Percentiles rank a stretch among this genome's conserved stretches.
These are phyloP conservation scores for Chymomyza amoena DNA, from an alignment of 2,888 invertebrate genomes.

Conservation along the genomic window DNA sequence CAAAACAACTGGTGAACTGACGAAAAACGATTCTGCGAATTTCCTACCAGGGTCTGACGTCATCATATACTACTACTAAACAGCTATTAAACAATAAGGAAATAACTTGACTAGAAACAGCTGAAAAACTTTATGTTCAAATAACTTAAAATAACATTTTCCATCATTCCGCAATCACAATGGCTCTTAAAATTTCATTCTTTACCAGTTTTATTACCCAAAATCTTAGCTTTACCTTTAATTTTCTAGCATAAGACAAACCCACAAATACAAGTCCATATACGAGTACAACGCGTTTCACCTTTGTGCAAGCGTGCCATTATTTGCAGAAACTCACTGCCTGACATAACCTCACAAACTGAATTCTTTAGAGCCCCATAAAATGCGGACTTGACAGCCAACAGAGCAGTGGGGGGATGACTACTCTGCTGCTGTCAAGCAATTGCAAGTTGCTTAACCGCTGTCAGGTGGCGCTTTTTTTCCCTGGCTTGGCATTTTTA, in stretches of 20 bases:
- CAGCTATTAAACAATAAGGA: too few species aligned
- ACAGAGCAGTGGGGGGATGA: not conserved
- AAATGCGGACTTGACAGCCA: not conserved
- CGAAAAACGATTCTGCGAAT: too few species aligned
- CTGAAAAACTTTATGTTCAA: too few species aligned
- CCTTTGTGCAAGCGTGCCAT: not conserved
- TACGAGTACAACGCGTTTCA: not conserved
- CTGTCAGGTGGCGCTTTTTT: constrained; percentile 21
- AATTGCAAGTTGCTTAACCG: constrained; percentile 38
- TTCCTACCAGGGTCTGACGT: too few species aligned
- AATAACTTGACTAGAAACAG: too few species aligned
- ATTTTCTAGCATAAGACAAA: not conserved
- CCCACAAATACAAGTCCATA: not conserved
- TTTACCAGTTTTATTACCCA: too few species aligned
- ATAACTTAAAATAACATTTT: too few species aligned
- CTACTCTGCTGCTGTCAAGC: constrained; percentile 12
- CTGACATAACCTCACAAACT: not conserved
- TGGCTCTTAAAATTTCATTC: too few species aligned
- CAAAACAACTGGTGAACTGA: too few species aligned
- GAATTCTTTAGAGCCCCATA: constrained; percentile 5
- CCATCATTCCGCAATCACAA: too few species aligned
- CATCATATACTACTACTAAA: too few species aligned
- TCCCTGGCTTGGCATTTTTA: constrained; percentile 39
- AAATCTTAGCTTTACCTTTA: not conserved
- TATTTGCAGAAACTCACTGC: not conserved